A percentile compares a stretch with the other conserved stretches of the same genome.
phyloP scores from a whole-genome alignment of 2,888 invertebrate species.

The Augochlorella aurata region DNA sequence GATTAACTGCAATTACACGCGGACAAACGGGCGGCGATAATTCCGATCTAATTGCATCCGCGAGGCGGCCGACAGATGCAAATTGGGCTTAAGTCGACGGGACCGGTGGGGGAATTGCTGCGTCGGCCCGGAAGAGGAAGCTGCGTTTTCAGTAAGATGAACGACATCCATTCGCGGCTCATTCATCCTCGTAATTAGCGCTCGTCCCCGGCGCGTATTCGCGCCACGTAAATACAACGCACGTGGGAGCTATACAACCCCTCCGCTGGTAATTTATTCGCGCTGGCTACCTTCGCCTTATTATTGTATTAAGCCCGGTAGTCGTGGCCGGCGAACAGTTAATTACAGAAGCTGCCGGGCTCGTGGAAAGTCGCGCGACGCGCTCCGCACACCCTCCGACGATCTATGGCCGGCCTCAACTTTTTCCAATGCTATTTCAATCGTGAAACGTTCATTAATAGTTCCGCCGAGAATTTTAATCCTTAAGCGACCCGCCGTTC shows the following conservation, averaged over 20 bases:
- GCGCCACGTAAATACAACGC: constrained; percentile 73
- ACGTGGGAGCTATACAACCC: constrained; percentile 70
- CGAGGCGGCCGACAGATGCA: constrained; percentile 61
- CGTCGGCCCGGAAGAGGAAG: constrained; percentile 60
- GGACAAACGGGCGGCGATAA: constrained; percentile 57
- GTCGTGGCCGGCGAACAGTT: constrained; percentile 62
- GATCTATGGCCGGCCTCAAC: background rate
- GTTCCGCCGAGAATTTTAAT: background rate
- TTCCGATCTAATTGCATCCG: constrained; percentile 60
- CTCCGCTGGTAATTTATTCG: constrained; percentile 71
- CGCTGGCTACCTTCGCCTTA: constrained; percentile 71
- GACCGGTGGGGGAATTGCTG: background rate
- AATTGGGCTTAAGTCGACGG: constrained; percentile 62
- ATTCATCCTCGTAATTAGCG: constrained; percentile 75
- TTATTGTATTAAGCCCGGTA: constrained; percentile 73
- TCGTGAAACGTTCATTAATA: background rate
- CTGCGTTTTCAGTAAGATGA: constrained; percentile 68
- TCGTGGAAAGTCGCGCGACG: constrained; percentile 31
- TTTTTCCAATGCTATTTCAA: constrained; percentile 3
- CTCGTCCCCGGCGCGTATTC: constrained; percentile 65
- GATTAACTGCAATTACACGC: constrained; percentile 57
- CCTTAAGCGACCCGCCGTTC: background rate
- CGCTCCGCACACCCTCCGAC: background rate
- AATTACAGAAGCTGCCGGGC: constrained; percentile 59
- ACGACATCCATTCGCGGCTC: constrained; percentile 72